phyloP scores from a whole-genome alignment of 1,140 invertebrate species.

The Notospermus geniculatus region DNA sequence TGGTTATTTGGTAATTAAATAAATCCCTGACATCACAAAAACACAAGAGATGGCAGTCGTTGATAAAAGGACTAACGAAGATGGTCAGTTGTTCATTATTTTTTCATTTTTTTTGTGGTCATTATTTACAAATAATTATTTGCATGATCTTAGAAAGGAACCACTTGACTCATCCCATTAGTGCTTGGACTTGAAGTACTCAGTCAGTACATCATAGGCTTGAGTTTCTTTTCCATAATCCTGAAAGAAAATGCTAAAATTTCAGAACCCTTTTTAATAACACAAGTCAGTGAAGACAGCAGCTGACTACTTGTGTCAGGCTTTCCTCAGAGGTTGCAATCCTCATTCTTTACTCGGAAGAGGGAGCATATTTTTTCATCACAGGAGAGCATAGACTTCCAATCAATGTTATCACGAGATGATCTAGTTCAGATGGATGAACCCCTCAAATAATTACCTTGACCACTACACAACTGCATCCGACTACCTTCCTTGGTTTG shows the following conservation, averaged over 20 bases:
- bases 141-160: slow-evolving; percentile 1
- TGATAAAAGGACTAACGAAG: too few species aligned
- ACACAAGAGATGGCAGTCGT: too few species aligned
- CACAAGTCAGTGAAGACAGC: not conserved
- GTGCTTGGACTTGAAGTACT: slow-evolving; percentile 73
- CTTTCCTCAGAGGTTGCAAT: not conserved
- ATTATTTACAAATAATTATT: too few species aligned
- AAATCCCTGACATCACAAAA: too few species aligned
- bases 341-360: slow-evolving; percentile 7
- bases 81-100: too few species aligned
- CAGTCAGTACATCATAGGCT: slow-evolving; percentile 86
- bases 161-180: slow-evolving; percentile 18
- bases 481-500: slow-evolving; percentile 97
- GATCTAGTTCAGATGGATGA: not conserved
- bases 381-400: not conserved
- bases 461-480: slow-evolving; percentile 97
- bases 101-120: too few species aligned
- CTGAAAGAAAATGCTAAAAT: slow-evolving; percentile 60
- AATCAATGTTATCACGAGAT: not conserved
- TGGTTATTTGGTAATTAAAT: too few species aligned
- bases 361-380: slow-evolving; percentile 13
- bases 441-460: slow-evolving; percentile 36
- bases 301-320: not conserved
- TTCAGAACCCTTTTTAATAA: slow-evolving; percentile 13
- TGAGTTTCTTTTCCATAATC: slow-evolving; percentile 95